phyloP scores from a whole-genome alignment of 2,113 vertebrate species.

The Andinoacara biseriatus region DNA sequence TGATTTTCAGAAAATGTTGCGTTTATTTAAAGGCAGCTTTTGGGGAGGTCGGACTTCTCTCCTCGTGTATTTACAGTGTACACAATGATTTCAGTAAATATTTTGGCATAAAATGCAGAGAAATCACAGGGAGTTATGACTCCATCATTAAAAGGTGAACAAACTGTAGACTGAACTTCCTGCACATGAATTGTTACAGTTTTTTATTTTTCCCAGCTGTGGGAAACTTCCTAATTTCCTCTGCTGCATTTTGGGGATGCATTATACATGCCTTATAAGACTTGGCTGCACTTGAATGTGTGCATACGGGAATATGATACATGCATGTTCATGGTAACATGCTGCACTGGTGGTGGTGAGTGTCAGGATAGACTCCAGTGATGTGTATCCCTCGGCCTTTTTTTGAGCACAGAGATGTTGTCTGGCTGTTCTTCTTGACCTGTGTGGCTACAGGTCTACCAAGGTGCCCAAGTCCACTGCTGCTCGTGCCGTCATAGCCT shows the following conservation, averaged over 20 bases:
- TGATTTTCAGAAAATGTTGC: background rate
- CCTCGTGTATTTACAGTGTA: background rate
- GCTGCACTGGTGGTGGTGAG: background rate
- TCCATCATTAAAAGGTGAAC: background rate
- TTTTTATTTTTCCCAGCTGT: background rate
- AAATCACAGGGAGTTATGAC: background rate
- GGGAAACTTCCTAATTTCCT: background rate
- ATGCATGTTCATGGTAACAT: background rate
- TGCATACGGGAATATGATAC: background rate
- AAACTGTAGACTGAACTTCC: background rate
- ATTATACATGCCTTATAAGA: background rate
- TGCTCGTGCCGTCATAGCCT: rapidly evolving
- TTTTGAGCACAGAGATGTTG: background rate
- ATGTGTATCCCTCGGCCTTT: background rate
- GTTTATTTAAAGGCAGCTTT: background rate
- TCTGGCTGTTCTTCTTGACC: background rate
- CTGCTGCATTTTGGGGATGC: background rate
- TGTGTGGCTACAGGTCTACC: background rate
- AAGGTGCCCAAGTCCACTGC: background rate
- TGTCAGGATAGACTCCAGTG: rapidly evolving
- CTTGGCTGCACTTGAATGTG: rapidly evolving
- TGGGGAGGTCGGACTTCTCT: too few relatives aligned
- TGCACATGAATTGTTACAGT: background rate
- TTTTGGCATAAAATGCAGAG: background rate
- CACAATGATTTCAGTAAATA: background rate